These are phyloP conservation scores for Kryphioiulus occultus DNA, from an alignment of 2,888 invertebrate species.

Conservation along the genomic window DNA sequence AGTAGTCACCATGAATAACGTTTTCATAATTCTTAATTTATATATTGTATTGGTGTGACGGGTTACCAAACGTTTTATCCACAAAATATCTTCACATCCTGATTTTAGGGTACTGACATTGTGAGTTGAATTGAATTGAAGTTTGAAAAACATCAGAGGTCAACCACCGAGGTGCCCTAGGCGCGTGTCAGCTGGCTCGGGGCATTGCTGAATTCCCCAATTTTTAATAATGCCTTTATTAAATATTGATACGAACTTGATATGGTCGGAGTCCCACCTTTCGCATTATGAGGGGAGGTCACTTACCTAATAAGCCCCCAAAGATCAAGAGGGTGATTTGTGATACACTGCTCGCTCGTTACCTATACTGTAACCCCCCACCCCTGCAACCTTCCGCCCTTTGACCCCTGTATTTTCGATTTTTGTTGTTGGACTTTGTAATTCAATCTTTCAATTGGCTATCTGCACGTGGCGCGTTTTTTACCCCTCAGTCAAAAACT, in stretches of 20 bases:
- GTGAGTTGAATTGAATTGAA: no score
- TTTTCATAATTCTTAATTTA: no score
- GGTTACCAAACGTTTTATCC: no score
- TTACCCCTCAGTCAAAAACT: constrained; percentile 20
- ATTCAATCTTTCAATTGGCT: not conserved
- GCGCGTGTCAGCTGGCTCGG: not conserved
- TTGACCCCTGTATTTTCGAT: constrained; percentile 13
- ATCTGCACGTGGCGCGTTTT: constrained; percentile 14
- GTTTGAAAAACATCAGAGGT: not conserved
- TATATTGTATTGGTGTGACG: no score
- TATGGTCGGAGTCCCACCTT: constrained; percentile 13
- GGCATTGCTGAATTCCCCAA: not conserved
- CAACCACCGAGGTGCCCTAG: not conserved
- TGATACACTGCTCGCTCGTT: not conserved
- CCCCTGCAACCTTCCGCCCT: constrained; percentile 18
- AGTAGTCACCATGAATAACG: no score
- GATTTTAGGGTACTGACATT: no score
- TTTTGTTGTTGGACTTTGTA: constrained; percentile 8
- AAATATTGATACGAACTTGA: constrained; percentile 19
- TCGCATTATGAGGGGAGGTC: constrained; percentile 7
- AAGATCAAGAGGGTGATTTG: constrained; percentile 21
- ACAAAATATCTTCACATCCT: no score
- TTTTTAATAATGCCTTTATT: not conserved
- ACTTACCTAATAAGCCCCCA: constrained; percentile 33
- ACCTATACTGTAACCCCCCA: not conserved